A percentile compares a stretch with the other conserved stretches of the same genome.
Conservation (phyloP, 2,113 vertebrate genomes). For the Istiophorus platypterus region DNA sequence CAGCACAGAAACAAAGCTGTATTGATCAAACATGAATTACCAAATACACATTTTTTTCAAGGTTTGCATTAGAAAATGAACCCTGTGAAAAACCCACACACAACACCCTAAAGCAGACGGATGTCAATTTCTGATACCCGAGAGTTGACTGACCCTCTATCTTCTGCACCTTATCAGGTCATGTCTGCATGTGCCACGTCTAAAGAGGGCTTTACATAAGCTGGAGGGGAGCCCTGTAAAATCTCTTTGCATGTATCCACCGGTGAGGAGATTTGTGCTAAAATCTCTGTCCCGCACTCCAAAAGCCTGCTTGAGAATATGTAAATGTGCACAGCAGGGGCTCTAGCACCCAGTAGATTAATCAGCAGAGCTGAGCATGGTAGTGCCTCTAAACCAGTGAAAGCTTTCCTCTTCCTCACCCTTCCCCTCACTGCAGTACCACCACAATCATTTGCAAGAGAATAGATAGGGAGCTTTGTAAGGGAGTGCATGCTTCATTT, state of each 20-base stretch:
- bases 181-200: slow-evolving; percentile 60
- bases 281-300: slow-evolving; percentile 71
- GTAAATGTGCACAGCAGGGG: slow-evolving; percentile 83
- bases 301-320: slow-evolving; percentile 80
- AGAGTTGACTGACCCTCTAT: slow-evolving; percentile 60
- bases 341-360: slow-evolving; percentile 81
- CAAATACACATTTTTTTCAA: slow-evolving; percentile 16
- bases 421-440: slow-evolving; percentile 49
- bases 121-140: slow-evolving; percentile 40
- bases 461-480: slow-evolving; percentile 80
- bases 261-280: slow-evolving; percentile 68
- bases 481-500: slow-evolving; percentile 81
- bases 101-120: slow-evolving; percentile 22
- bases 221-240: slow-evolving; percentile 62
- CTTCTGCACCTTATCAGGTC: slow-evolving; percentile 58
- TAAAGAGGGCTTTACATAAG: slow-evolving; percentile 70
- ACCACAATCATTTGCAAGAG: slow-evolving; percentile 80
- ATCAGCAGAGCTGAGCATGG: slow-evolving; percentile 75
- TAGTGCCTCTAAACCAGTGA: slow-evolving; percentile 69
- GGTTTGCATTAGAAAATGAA: slow-evolving; percentile 23
- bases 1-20: slow-evolving; percentile 10
- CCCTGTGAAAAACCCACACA: not conserved
- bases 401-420: slow-evolving; percentile 57
- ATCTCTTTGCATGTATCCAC: slow-evolving; percentile 59
- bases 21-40: slow-evolving; percentile 8